A percentile compares a stretch with the other conserved stretches of the same genome.
Conservation (phyloP, 2,113 vertebrate genomes). For the Beaufortia kweichowensis region DNA sequence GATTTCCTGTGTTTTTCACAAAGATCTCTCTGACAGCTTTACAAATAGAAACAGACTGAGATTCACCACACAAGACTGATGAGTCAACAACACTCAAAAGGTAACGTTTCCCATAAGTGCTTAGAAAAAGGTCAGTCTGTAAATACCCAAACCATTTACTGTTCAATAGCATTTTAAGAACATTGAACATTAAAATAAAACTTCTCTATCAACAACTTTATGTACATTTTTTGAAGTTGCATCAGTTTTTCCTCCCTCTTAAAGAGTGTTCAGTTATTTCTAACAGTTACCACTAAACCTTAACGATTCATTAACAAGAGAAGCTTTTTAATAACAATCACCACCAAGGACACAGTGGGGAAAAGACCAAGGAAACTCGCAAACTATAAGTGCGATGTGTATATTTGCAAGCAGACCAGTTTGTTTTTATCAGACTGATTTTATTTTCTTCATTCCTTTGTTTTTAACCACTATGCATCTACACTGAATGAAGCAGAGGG, state of each 20-base stretch:
- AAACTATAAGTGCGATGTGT: neutral
- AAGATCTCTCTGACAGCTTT: conserved; percentile 24
- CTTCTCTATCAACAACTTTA: conserved; percentile 53
- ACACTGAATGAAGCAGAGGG: conserved; percentile 7
- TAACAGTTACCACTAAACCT: conserved; percentile 46
- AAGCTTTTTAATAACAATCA: conserved; percentile 30
- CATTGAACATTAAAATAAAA: conserved; percentile 54
- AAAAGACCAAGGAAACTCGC: conserved; percentile 23
- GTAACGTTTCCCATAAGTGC: conserved; percentile 18
- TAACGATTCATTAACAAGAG: conserved; percentile 29
- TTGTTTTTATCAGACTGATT: conserved; percentile 12
- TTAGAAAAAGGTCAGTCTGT: neutral
- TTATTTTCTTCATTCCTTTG: neutral
- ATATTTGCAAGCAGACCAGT: conserved; percentile 18
- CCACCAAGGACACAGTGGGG: conserved; percentile 32
- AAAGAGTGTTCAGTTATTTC: conserved; percentile 41
- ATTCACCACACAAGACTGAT: conserved; percentile 31
- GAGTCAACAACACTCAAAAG: conserved; percentile 30
- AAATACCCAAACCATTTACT: conserved; percentile 25
- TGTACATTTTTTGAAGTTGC: conserved; percentile 47
- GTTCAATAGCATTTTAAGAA: conserved; percentile 50
- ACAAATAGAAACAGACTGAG: conserved; percentile 10
- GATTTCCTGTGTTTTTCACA: too few species aligned
- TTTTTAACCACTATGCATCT: neutral
- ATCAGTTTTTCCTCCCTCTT: conserved; percentile 40